These are phyloP conservation scores for Hyalella azteca DNA, from an alignment of 2,888 invertebrate genomes.

Conservation along the genomic window DNA sequence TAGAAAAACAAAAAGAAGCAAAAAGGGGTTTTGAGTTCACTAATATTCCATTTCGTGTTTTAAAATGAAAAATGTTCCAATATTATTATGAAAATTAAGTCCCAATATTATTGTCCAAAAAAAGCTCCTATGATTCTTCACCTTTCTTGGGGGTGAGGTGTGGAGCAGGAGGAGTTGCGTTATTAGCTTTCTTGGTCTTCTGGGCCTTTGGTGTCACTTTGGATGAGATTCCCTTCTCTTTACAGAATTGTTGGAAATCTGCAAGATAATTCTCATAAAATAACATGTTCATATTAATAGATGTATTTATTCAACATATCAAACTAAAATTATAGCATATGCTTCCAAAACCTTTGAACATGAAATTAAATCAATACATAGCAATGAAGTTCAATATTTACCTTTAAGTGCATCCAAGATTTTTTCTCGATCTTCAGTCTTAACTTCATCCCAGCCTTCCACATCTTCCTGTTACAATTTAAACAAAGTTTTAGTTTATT, in stretches of 20 bases:
- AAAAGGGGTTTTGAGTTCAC: too few species aligned
- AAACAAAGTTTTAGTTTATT: too few species aligned
- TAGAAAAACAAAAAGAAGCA: too few species aligned
- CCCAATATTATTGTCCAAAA: too few species aligned
- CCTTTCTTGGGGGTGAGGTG: not conserved
- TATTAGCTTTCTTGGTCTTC: not conserved
- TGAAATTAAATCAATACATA: not conserved
- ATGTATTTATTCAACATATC: not conserved
- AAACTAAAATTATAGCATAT: not conserved
- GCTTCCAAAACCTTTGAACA: not conserved
- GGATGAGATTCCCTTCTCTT: not conserved
- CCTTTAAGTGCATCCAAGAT: conserved; percentile 72
- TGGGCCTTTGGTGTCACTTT: not conserved
- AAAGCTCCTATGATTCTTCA: too few species aligned
- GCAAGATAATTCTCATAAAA: not conserved
- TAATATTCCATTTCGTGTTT: too few species aligned
- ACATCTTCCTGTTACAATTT: conserved; percentile 71
- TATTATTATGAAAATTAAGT: too few species aligned
- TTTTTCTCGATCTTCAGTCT: conserved; percentile 72
- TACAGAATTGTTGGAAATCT: not conserved
- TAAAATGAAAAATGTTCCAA: too few species aligned
- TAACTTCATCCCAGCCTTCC: conserved; percentile 75
- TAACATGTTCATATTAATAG: not conserved
- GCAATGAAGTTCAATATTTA: conserved; percentile 43
- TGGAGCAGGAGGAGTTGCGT: not conserved